Conservation (phyloP, 2,797 vertebrate species). For the Dromococcyx pavoninus region DNA sequence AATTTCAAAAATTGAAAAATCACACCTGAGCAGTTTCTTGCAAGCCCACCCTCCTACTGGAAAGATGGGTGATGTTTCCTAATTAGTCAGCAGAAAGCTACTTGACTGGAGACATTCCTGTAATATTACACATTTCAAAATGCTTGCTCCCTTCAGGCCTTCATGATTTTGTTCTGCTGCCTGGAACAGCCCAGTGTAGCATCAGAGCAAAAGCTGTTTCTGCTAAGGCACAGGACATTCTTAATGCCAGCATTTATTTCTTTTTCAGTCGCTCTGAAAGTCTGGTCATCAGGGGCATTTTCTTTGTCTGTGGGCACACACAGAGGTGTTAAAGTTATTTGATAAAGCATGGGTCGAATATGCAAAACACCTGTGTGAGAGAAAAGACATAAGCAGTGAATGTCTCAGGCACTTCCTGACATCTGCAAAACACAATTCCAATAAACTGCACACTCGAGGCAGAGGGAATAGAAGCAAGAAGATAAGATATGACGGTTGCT, state of each 20-base stretch:
- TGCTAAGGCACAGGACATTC: background rate
- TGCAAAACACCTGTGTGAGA: background rate
- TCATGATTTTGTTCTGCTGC: background rate
- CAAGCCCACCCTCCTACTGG: background rate
- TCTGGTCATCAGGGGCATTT: background rate
- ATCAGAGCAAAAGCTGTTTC: background rate
- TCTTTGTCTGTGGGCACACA: background rate
- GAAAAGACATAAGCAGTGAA: background rate
- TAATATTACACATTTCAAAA: background rate
- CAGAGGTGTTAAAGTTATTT: background rate
- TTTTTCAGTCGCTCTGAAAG: background rate
- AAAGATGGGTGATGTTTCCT: background rate
- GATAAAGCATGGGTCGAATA: background rate
- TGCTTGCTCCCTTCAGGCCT: background rate
- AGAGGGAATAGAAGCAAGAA: background rate
- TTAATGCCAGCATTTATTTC: background rate
- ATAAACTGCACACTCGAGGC: accelerated
- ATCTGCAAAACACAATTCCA: background rate
- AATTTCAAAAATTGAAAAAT: background rate
- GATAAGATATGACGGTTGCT: background rate
- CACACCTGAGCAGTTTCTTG: background rate
- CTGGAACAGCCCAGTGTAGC: background rate
- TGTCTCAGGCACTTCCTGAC: background rate
- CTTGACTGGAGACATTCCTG: background rate
- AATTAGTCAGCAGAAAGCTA: background rate